Conservation (phyloP, 2,113 vertebrate species). For the Hipposideros armiger region DNA sequence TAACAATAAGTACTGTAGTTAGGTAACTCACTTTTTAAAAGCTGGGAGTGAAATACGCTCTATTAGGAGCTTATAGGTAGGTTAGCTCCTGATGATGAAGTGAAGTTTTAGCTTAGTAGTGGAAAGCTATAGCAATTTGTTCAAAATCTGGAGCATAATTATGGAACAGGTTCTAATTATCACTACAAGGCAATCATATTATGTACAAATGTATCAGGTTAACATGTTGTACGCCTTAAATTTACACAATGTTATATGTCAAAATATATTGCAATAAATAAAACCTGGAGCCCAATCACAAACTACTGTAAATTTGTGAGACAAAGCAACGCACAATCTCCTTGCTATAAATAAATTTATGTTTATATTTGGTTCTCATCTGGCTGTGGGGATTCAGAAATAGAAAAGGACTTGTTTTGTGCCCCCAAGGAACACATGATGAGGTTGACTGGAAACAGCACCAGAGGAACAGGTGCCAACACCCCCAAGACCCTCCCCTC, state of each 20-base stretch:
- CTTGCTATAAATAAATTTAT: constrained; percentile 11
- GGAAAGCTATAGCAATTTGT: neutral
- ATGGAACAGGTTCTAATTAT: neutral
- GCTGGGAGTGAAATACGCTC: constrained; percentile 1
- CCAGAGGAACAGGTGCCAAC: neutral
- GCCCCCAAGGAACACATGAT: neutral
- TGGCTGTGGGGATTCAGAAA: neutral
- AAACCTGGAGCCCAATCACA: neutral
- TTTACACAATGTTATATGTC: neutral
- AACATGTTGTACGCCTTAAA: neutral
- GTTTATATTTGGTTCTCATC: constrained; percentile 17
- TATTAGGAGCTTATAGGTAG: neutral
- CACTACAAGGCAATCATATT: neutral
- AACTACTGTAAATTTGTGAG: neutral
- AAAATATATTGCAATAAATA: neutral
- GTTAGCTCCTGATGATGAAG: neutral
- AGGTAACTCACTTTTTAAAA: constrained; percentile 18
- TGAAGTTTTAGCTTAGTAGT: neutral
- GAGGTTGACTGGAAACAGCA: neutral
- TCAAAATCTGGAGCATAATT: neutral
- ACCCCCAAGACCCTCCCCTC: neutral
- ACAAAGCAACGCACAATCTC: neutral
- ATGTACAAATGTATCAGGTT: neutral
- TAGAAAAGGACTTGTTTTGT: neutral
- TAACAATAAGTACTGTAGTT: neutral